These are phyloP conservation scores for Lepus townsendii DNA, from an alignment of 2,797 vertebrate species.

Conservation along the genomic window DNA sequence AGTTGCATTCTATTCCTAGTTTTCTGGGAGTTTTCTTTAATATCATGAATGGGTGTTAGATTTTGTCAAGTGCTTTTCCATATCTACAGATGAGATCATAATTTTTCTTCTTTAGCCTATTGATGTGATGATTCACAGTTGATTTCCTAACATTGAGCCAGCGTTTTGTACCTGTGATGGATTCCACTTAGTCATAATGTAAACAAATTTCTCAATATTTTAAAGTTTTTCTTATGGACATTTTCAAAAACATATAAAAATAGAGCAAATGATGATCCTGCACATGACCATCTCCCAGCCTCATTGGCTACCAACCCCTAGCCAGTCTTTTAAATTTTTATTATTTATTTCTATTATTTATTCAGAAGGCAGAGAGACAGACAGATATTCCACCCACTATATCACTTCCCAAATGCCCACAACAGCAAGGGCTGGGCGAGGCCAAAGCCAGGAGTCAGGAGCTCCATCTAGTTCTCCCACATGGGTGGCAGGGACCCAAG, in stretches of 20 bases:
- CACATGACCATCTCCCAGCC: neutral
- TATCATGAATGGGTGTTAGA: neutral
- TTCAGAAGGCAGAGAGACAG: no score
- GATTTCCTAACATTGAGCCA: neutral
- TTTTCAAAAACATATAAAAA: neutral
- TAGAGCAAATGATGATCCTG: neutral
- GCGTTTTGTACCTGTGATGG: neutral
- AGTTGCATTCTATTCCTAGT: neutral
- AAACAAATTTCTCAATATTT: neutral
- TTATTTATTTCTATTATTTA: no score
- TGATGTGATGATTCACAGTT: neutral
- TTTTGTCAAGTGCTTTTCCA: neutral
- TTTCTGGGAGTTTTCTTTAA: neutral
- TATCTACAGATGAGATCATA: neutral
- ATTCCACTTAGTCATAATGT: neutral
- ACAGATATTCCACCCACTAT: no score
- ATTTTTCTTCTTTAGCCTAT: constrained; percentile 12
- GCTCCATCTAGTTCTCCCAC: no score
- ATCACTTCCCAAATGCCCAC: no score
- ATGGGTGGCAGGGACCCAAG: no score
- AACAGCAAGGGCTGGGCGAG: no score
- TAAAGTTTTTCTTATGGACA: neutral
- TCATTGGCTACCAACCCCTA: neutral
- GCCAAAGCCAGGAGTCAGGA: no score
- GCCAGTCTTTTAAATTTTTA: neutral